Base-by-base conservation (phyloP, 2,888 invertebrate genomes). In the Parnassius mnemosyne region DNA sequence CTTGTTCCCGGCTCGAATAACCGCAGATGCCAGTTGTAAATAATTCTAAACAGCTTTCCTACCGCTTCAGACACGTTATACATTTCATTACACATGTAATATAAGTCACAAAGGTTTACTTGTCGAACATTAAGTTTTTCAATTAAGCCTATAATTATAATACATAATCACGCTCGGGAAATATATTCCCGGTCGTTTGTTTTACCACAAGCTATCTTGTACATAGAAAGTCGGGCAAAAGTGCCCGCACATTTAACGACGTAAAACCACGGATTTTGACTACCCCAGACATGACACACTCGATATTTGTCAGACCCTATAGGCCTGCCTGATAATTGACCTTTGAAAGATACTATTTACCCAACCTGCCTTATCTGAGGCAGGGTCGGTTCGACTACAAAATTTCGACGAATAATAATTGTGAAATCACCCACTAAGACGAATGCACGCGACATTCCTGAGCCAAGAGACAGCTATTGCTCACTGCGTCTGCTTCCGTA, bases 1-100 rank as follows among this genome's bases (percentile, higher is more conserved):
- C 63, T 63, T 60, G 52, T 72, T 75, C 74, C 73, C 77, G 79
- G 76, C 75, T 80, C 79, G 73, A 79, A 50, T 13, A 67, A 72
- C 71, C 74, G 68, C 76, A 71, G 73, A 68, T 10, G 42, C 71
- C 74, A 72, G 69, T 76, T 88, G 87, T 88, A 88, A 81, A 89
- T 88, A 85, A 70, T 79, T 50, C 75, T 72, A 81, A 77, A 78
- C 78, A 75, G 87, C 87, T 88, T 84, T 69, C 71, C 73, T 77
- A 80, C 80, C 76, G 87, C 89, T 87, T 86, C 73, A 73, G 73
- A 85, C 86, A 89, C 87, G 82, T 86, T 85, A 79, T 80, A 83
- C 82, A 83, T 83, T 85, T 83, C 76, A 77, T 83, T 80, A 85
- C 84, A 80, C 76, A 77, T 80, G 75, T 84, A 83, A 80, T 79